A percentile compares a stretch with the other conserved stretches of the same genome.
phyloP scores from a whole-genome alignment of 2,113 vertebrate species.

The Vimba vimba region DNA sequence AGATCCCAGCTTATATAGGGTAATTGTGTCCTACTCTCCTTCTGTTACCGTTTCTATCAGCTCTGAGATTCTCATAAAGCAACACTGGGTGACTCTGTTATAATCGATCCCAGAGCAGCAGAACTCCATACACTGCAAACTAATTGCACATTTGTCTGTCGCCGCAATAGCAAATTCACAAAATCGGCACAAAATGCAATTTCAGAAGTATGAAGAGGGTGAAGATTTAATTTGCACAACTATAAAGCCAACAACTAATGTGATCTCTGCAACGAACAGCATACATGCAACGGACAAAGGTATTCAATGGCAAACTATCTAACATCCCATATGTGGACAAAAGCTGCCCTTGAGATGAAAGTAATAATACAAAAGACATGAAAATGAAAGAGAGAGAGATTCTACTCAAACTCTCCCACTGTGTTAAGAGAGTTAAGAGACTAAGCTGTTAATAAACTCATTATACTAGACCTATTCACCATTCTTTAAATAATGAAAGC shows the following conservation, averaged over 20 bases:
- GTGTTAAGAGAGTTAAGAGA: neutral
- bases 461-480: neutral
- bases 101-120: constrained; percentile 27
- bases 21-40: neutral
- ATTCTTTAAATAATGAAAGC: neutral
- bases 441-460: neutral
- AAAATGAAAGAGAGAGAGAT: constrained; percentile 1
- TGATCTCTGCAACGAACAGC: neutral
- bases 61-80: constrained; percentile 4
- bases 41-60: constrained; percentile 1
- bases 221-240: constrained; percentile 15
- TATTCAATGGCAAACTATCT: neutral
- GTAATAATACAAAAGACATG: neutral
- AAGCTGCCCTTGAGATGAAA: constrained; percentile 7
- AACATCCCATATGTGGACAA: neutral
- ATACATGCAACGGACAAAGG: neutral
- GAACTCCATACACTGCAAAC: neutral
- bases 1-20: neutral
- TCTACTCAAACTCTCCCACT: neutral
- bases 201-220: constrained; percentile 13
- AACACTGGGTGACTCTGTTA: constrained; percentile 1
- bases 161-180: constrained; percentile 7
- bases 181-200: neutral
- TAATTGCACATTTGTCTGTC: constrained; percentile 31
- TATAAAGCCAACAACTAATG: neutral